Percentiles rank a stretch among this genome's conserved stretches.
Conservation (phyloP, 1,140 invertebrate species). For the Chionoecetes opilio region DNA sequence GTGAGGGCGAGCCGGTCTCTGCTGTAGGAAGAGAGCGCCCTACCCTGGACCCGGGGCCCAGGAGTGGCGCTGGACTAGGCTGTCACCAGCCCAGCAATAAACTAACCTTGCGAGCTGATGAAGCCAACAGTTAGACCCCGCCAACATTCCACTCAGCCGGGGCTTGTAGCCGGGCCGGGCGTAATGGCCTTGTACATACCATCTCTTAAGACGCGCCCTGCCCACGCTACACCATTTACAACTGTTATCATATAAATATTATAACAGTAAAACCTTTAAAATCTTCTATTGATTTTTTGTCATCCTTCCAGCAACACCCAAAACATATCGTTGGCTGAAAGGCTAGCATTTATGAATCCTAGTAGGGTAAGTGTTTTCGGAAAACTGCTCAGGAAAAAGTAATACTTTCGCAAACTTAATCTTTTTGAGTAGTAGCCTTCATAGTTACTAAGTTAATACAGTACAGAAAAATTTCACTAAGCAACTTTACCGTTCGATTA, state of each 20-base stretch:
- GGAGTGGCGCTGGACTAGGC: neutral
- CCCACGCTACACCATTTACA: slow-evolving; percentile 54
- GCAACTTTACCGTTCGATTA: too few relatives aligned
- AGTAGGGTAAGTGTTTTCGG: too few relatives aligned
- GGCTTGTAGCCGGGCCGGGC: slow-evolving; percentile 53
- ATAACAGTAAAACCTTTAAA: slow-evolving; percentile 65
- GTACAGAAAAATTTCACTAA: too few relatives aligned
- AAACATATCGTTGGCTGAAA: too few relatives aligned
- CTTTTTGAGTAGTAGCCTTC: too few relatives aligned
- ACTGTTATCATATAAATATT: slow-evolving; percentile 61
- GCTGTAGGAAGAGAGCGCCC: slow-evolving; percentile 36
- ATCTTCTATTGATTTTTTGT: neutral
- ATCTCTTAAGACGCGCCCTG: slow-evolving; percentile 41
- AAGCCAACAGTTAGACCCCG: slow-evolving; percentile 41
- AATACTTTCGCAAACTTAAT: too few relatives aligned
- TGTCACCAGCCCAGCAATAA: neutral
- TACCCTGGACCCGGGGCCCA: slow-evolving; percentile 12
- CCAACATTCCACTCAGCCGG: slow-evolving; percentile 63
- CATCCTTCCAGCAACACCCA: neutral
- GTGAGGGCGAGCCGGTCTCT: slow-evolving; percentile 74
- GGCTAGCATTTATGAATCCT: too few relatives aligned
- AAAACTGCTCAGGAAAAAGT: too few relatives aligned
- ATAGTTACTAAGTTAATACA: too few relatives aligned
- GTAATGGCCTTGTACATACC: slow-evolving; percentile 71
- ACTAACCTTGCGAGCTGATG: slow-evolving; percentile 15